Base-by-base conservation (phyloP, 2,797 vertebrate genomes). In the Poecilia wingei region DNA sequence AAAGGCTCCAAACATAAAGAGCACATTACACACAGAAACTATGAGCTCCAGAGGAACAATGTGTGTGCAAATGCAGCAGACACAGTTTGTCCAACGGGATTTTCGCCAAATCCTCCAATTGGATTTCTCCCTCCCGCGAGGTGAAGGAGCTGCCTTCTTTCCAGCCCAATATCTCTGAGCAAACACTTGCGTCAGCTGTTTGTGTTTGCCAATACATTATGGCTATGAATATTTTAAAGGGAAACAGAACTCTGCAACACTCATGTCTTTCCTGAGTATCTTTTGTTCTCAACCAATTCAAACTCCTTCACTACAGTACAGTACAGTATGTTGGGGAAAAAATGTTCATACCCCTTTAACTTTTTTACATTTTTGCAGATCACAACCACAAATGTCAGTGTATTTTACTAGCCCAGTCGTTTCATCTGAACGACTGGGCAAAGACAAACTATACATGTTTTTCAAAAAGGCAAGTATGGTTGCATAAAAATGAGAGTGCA, bases 61-160 rank as follows among this genome's bases (percentile, higher is more conserved):
- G 86, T 86, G 85, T 92, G 87, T 90, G 88, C 89, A 91, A 88
- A 82, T 82, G 82, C 79, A 87, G 89, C 87, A 88, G 86, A 87
- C 85, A 86, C 78, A 85, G 79, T 87, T 90, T 80, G 80, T 87
- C 91, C 79, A 57, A 82, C 85, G 88, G 90, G 88, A 92, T 91
- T 91, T 90, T 88, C 87, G 89, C 81, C 84, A 91, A 93, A 92
- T 91, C 93, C 87, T 88, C 87, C 85, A 88, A 87, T 88, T 91
- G 84, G 91, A 91, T 93, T 87, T 87, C 80, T 87, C 74, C 87
- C 78, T 86, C 87, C 87, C 39, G 6, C 53, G 20, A 83, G 86
- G 83, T 74, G 76, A 86, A 84, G 80, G 86, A 25, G 87, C 87
- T 83, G 84, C 88, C 88, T 57, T 75, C 78, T 82, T 82, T 86